Evolutionary conservation across 2,797 vertebrate species (phyloP).

Genomic region (Crenuchus spilurus): DNA sequence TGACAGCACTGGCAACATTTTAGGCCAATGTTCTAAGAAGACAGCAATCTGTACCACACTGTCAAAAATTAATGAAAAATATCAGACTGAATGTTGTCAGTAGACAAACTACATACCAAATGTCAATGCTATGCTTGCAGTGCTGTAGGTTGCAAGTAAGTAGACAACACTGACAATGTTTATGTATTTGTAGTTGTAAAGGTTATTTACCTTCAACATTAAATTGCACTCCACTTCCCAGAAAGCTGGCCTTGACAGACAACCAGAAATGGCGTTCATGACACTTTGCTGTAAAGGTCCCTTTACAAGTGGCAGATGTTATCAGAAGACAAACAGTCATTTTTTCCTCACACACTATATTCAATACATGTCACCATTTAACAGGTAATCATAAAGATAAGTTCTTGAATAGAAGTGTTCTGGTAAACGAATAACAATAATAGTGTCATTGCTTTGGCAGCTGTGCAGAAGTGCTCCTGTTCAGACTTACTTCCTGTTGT

Average conservation of each 20-base stretch:
- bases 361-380: background rate
- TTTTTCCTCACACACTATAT: background rate
- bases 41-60: no score
- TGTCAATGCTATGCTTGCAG: no score
- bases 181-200: background rate
- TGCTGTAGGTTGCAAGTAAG: no score
- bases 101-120: no score
- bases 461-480: constrained; percentile 23
- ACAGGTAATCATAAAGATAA: constrained; percentile 1
- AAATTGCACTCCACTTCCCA: constrained; percentile 52
- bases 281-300: constrained; percentile 60
- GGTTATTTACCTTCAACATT: constrained; percentile 61
- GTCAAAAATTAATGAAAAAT: no score
- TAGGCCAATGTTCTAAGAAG: no score
- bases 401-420: background rate
- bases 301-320: constrained; percentile 36
- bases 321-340: background rate
- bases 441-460: constrained; percentile 1
- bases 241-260: constrained; percentile 58
- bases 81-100: no score
- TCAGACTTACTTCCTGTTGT: constrained; percentile 43
- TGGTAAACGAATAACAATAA: background rate
- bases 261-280: constrained; percentile 68
- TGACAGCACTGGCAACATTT: no score
- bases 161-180: no score